Evolutionary conservation across 2,113 vertebrate genomes (phyloP).

Genomic region (Chlamydotis undulata): DNA sequence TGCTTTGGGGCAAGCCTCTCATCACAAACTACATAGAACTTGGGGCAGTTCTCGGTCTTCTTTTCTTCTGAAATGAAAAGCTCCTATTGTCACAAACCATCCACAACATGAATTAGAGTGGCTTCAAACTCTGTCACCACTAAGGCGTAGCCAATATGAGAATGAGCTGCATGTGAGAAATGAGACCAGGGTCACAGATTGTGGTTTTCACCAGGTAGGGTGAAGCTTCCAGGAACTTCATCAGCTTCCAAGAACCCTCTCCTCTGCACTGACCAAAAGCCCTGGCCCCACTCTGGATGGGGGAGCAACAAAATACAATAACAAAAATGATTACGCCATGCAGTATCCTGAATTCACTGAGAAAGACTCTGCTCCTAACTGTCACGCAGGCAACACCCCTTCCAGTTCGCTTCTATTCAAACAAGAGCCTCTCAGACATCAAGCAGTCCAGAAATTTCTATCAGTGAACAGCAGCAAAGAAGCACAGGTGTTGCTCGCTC

Average conservation of each 20-base stretch:
- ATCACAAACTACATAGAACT: not conserved
- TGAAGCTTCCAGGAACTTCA: not conserved
- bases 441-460: not conserved
- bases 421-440: not conserved
- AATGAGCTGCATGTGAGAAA: not conserved
- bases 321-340: not conserved
- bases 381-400: not conserved
- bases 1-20: not conserved
- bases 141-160: not conserved
- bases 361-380: not conserved
- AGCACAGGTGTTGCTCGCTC: not conserved
- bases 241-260: not conserved
- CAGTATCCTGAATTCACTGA: not conserved
- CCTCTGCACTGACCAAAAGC: not conserved
- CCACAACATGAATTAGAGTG: not conserved
- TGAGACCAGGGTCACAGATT: accelerated
- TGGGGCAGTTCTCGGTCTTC: not conserved
- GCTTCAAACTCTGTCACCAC: not conserved
- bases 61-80: not conserved
- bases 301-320: no score
- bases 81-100: not conserved
- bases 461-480: not conserved
- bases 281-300: not conserved
- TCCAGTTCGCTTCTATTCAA: not conserved
- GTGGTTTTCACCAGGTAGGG: accelerated